Evolutionary conservation across 2,888 invertebrate species (phyloP).

Genomic region (Lucinisca nassula): DNA sequence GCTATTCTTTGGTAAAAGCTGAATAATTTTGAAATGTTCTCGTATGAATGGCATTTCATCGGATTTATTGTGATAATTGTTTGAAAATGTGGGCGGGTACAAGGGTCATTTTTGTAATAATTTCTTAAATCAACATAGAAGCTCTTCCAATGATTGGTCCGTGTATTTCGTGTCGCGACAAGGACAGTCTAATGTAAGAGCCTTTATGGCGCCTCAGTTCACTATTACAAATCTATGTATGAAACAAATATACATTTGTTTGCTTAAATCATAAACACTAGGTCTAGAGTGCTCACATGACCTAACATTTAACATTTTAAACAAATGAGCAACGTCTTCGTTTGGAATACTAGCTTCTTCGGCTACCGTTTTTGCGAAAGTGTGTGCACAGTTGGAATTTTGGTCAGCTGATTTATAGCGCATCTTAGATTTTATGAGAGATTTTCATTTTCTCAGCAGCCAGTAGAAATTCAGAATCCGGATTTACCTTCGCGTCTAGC

Average conservation of each 20-base stretch:
- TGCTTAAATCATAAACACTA: slow-evolving; percentile 65
- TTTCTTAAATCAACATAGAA: slow-evolving; percentile 79
- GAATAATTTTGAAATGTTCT: slow-evolving; percentile 32
- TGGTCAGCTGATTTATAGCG: neutral
- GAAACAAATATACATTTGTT: slow-evolving; percentile 74
- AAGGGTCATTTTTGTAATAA: slow-evolving; percentile 70
- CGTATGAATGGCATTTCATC: slow-evolving; percentile 47
- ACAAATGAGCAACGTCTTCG: neutral
- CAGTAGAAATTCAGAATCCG: slow-evolving; percentile 5
- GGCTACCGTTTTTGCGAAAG: neutral
- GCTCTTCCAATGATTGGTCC: slow-evolving; percentile 77
- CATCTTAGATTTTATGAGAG: neutral
- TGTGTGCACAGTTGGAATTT: neutral
- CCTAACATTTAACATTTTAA: neutral
- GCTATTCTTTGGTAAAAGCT: slow-evolving; percentile 14
- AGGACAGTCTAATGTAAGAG: slow-evolving; percentile 18
- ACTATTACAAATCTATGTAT: slow-evolving; percentile 61
- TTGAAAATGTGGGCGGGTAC: slow-evolving; percentile 41
- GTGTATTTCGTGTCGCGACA: slow-evolving; percentile 78
- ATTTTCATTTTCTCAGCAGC: slow-evolving; percentile 9
- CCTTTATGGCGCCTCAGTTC: slow-evolving; percentile 52
- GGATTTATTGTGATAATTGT: slow-evolving; percentile 49
- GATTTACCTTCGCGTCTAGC: neutral
- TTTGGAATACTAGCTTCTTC: neutral
- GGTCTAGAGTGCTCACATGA: slow-evolving; percentile 58